phyloP scores from a whole-genome alignment of 2,113 vertebrate species.

The Amblyopsis rosae region DNA sequence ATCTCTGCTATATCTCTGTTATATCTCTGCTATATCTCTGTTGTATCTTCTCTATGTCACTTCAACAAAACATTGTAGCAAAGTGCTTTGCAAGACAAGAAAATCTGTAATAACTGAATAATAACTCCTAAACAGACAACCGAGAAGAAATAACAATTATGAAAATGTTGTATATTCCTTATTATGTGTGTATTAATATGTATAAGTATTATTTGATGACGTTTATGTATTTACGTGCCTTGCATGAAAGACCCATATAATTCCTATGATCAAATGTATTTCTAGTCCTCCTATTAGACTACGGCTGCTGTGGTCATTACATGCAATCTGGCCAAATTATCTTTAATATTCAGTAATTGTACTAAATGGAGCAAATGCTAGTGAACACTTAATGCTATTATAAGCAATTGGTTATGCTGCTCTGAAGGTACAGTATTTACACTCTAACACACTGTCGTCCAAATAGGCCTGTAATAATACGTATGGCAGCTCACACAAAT shows the following conservation, averaged over 20 bases:
- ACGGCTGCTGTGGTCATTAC: slow-evolving; percentile 44
- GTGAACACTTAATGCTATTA: slow-evolving; percentile 41
- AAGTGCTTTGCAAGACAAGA: too few species aligned
- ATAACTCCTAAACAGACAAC: too few species aligned
- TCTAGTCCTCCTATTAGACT: slow-evolving; percentile 27
- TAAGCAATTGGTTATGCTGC: slow-evolving; percentile 35
- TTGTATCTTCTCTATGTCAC: too few species aligned
- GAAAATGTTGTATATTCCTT: too few species aligned
- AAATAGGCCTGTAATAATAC: neutral
- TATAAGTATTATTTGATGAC: neutral
- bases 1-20: too few species aligned
- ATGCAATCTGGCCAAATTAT: slow-evolving; percentile 46
- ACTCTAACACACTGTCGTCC: slow-evolving; percentile 3
- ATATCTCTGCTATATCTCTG: too few species aligned
- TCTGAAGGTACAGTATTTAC: neutral
- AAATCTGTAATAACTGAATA: too few species aligned
- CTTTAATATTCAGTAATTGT: slow-evolving; percentile 60
- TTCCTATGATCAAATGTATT: neutral
- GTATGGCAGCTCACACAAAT: slow-evolving; percentile 4
- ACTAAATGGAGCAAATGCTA: slow-evolving; percentile 55
- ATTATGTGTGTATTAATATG: neutral
- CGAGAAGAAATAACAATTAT: too few species aligned
- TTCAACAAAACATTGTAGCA: too few species aligned
- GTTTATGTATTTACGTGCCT: neutral
- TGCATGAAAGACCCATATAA: neutral